Evolutionary conservation across 2,888 invertebrate species (phyloP), one percentile per base, ranked within the genome.

Genomic region (Conistra vaccinii): DNA sequence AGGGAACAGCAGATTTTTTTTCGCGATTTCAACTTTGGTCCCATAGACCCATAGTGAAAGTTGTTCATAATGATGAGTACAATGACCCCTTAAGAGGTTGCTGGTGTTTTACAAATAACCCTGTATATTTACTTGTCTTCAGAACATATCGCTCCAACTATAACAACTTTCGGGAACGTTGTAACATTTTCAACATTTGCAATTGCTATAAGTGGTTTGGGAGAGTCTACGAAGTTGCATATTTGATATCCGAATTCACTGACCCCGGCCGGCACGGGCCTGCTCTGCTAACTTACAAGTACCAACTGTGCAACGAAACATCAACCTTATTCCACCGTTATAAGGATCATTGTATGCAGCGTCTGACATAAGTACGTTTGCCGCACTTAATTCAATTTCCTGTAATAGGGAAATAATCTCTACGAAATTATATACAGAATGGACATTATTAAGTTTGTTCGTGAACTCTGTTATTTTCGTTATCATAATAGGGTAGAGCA

Each of bases 171-270:
- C 67, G 73, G 69, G 66, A 80, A 69, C 69, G 66, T 72, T 71
- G 55, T 67, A 83, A 78, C 80, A 89, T 89, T 86, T 89, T 88
- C 86, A 88, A 89, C 89, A 89, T 91, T 91, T 87, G 90, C 92
- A 92, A 93, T 93, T 91, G 91, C 79, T 90, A 85, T 92, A 92
- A 93, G 93, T 93, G 93, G 91, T 89, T 87, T 83, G 85, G 83
- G 81, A 78, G 89, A 89, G 90, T 88, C 86, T 89, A 87, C 88
- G 84, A 88, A 91, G 87, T 89, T 93, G 92, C 93, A 93, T 93
- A 91, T 92, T 92, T 93, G 89, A 93, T 92, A 86, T 84, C 73
- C 85, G 78, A 87, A 88, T 85, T 87, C 88, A 87, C 85, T 88
- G 87, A 85, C 87, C 88, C 85, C 85, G 67, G 84, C 76, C 78